A percentile compares a stretch with the other conserved stretches of the same genome.
Conservation (phyloP, 1,140 invertebrate species). For the Drosophila leontia region DNA sequence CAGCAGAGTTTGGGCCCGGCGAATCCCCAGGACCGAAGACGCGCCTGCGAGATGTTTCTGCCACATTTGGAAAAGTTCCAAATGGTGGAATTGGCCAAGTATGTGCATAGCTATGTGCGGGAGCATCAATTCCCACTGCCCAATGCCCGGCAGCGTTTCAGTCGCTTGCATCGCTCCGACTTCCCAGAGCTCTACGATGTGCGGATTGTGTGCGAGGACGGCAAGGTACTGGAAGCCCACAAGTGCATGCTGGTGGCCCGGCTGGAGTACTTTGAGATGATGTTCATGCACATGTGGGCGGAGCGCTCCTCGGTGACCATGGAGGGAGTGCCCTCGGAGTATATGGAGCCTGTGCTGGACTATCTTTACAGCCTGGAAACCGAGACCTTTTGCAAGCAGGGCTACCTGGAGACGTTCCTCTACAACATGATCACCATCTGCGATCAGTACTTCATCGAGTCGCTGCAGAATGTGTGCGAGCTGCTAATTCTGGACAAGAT, state of each 20-base stretch:
- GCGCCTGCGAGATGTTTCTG: constrained; percentile 62
- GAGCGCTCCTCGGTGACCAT: constrained; percentile 85
- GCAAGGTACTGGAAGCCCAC: constrained; percentile 87
- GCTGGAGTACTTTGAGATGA: constrained; percentile 90
- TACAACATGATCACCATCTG: constrained; percentile 88
- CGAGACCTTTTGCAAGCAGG: constrained; percentile 85
- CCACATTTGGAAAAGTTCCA: constrained; percentile 63
- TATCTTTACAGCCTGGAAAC: constrained; percentile 88
- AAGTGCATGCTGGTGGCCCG: constrained; percentile 89
- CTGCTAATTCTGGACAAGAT: constrained; percentile 86
- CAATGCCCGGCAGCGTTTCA: constrained; percentile 44
- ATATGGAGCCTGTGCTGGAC: constrained; percentile 87
- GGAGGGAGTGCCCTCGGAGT: constrained; percentile 71
- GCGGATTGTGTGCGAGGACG: constrained; percentile 86
- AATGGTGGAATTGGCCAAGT: constrained; percentile 56
- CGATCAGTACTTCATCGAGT: constrained; percentile 88
- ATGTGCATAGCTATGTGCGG: constrained; percentile 46
- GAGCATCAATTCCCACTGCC: constrained; percentile 44
- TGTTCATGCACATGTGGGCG: constrained; percentile 89
- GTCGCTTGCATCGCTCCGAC: constrained; percentile 60
- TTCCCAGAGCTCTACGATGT: constrained; percentile 88
- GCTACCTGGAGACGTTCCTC: constrained; percentile 85
- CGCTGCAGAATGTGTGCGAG: constrained; percentile 88
- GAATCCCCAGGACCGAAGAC: constrained; percentile 30
- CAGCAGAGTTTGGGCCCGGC: constrained; percentile 69